phyloP scores from a whole-genome alignment of 1,140 invertebrate species.

The Trachelipus rathkii region DNA sequence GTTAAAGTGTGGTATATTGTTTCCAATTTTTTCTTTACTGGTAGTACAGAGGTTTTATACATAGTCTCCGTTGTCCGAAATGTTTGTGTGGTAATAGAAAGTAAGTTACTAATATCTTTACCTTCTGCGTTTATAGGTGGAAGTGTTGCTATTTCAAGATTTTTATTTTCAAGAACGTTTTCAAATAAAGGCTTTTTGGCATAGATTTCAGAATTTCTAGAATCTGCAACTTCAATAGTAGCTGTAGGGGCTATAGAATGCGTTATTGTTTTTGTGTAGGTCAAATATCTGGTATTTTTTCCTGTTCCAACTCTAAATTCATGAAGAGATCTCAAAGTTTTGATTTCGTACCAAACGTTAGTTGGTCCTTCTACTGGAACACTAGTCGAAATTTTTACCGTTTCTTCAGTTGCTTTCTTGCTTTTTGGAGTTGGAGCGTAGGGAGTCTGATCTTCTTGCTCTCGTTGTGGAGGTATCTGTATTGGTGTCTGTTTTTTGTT shows the following conservation, averaged over 20 bases:
- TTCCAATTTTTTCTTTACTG: conserved; percentile 63
- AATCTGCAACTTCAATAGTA: conserved; percentile 56
- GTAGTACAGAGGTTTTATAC: conserved; percentile 79
- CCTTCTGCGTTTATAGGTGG: conserved; percentile 71
- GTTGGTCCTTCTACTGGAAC: conserved; percentile 27
- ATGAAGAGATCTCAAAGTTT: conserved; percentile 82
- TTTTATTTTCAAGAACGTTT: conserved; percentile 34
- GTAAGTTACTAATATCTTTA: conserved; percentile 60
- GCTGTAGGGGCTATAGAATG: conserved; percentile 53
- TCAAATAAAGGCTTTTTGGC: conserved; percentile 37
- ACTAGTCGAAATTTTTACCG: conserved; percentile 34
- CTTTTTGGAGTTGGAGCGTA: neutral
- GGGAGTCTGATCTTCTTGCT: neutral
- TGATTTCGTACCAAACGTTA: conserved; percentile 59
- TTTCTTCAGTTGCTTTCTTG: conserved; percentile 28
- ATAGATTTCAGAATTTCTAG: neutral
- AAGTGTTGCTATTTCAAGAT: conserved; percentile 51
- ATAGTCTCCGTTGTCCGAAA: conserved; percentile 82
- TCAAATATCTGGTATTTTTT: conserved; percentile 79
- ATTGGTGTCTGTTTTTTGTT: neutral
- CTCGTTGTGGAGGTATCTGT: no score
- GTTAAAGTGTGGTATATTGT: conserved; percentile 64
- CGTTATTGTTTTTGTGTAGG: conserved; percentile 54
- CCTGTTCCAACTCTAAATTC: conserved; percentile 81
- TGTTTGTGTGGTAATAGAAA: conserved; percentile 83